These are phyloP conservation scores for Paragorgia papillata DNA, from an alignment of 92 coral and sea anemone genomes.

Conservation along the genomic window DNA sequence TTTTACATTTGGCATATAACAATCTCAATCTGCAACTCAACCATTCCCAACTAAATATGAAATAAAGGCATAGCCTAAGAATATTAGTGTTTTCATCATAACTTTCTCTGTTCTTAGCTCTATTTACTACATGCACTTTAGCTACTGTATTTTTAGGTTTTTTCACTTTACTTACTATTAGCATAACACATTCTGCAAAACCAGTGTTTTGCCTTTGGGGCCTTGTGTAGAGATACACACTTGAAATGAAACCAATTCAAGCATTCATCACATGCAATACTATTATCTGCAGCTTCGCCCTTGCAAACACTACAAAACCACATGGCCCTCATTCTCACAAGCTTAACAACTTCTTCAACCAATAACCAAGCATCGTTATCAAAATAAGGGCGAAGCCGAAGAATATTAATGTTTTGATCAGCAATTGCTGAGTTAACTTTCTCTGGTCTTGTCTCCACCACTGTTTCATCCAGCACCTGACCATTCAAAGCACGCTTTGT, in stretches of 20 bases:
- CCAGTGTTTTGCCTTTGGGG: conserved; percentile 28
- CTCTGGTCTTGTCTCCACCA: conserved; percentile 8
- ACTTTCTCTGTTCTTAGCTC: conserved; percentile 16
- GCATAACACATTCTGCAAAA: conserved; percentile 7
- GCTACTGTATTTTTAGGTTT: background rate
- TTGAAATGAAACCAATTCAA: conserved; percentile 9
- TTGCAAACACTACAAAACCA: conserved; percentile 6
- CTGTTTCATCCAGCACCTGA: background rate
- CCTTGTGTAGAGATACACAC: conserved; percentile 2
- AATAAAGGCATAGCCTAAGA: no score
- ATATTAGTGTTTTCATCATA: no score
- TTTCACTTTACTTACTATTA: background rate
- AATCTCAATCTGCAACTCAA: background rate
- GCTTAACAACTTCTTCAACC: background rate
- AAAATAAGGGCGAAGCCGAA: background rate
- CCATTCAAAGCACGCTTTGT: conserved; percentile 3
- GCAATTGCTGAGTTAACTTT: conserved; percentile 1
- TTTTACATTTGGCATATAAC: background rate
- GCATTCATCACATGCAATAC: conserved; percentile 4
- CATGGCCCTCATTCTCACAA: background rate
- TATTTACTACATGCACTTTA: no score
- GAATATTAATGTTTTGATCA: background rate
- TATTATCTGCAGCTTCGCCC: background rate
- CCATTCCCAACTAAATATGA: no score
- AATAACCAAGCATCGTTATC: conserved; percentile 14